These are phyloP conservation scores for Volucella bombylans DNA, from an alignment of 2,888 invertebrate species.

Conservation along the genomic window DNA sequence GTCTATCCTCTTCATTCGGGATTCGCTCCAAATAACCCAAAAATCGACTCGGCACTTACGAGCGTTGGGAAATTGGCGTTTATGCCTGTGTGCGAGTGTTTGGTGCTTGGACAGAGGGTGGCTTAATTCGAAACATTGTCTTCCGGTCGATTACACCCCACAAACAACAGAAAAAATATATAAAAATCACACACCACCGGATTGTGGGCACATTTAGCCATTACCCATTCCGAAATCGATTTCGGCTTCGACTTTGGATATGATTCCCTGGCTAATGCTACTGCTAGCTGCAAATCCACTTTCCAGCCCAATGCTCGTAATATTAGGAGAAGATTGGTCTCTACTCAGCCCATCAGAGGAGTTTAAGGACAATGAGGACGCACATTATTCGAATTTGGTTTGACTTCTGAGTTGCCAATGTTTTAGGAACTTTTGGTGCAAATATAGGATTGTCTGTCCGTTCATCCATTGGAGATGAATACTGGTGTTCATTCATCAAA, in stretches of 20 bases:
- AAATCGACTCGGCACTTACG: conserved; percentile 25
- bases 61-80: conserved; percentile 18
- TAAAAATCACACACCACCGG: neutral
- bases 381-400: neutral
- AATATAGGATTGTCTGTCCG: no score
- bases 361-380: conserved; percentile 13
- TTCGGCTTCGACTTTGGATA: no score
- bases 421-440: no score
- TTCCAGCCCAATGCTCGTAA: conserved; percentile 37
- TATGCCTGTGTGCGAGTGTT: neutral
- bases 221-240: neutral
- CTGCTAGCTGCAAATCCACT: conserved; percentile 43
- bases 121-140: conserved; percentile 35
- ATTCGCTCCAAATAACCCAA: conserved; percentile 7
- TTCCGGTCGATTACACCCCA: conserved; percentile 46
- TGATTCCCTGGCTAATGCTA: no score
- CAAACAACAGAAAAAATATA: conserved; percentile 21
- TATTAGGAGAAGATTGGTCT: conserved; percentile 38
- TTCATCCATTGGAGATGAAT: no score
- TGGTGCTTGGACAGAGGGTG: neutral
- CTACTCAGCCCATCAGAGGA: conserved; percentile 20
- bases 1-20: conserved; percentile 29
- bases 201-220: conserved; percentile 5
- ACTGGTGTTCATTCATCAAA: no score
- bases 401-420: no score